Percentiles rank a stretch among this genome's conserved stretches.
These are phyloP conservation scores for Brachionus plicatilis DNA, from an alignment of 1,140 invertebrate species.

Conservation along the genomic window DNA sequence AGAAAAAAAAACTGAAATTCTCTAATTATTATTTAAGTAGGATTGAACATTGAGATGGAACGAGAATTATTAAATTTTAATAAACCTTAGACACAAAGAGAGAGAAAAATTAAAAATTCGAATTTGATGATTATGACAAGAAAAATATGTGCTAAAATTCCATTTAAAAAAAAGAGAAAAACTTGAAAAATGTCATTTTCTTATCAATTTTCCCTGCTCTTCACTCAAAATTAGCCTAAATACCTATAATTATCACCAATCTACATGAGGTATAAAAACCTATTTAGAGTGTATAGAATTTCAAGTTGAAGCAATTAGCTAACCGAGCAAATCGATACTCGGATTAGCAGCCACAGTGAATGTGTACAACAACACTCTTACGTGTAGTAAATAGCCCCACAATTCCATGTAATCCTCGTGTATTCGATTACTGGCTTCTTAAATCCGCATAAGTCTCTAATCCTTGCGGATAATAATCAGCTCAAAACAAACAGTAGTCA, in stretches of 20 bases:
- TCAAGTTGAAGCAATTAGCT: background rate
- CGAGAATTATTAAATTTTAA: background rate
- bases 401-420: constrained; percentile 23
- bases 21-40: constrained; percentile 32
- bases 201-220: constrained; percentile 34
- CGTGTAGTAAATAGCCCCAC: background rate
- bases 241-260: constrained; percentile 36
- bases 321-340: background rate
- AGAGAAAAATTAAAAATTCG: background rate
- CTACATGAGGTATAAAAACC: constrained; percentile 25
- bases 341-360: background rate
- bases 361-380: background rate
- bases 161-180: background rate
- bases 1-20: constrained; percentile 4
- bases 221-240: constrained; percentile 38
- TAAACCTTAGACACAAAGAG: background rate
- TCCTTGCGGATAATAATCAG: background rate
- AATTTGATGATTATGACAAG: constrained; percentile 32
- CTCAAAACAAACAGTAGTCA: constrained; percentile 8
- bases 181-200: constrained; percentile 29
- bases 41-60: background rate
- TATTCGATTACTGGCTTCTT: constrained; percentile 7
- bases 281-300: constrained; percentile 9
- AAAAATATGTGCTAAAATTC: constrained; percentile 38
- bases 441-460: constrained; percentile 21